These are phyloP conservation scores for Ctenochaetus hawaiiensis DNA, from an alignment of 2,797 vertebrate species.

Conservation along the genomic window DNA sequence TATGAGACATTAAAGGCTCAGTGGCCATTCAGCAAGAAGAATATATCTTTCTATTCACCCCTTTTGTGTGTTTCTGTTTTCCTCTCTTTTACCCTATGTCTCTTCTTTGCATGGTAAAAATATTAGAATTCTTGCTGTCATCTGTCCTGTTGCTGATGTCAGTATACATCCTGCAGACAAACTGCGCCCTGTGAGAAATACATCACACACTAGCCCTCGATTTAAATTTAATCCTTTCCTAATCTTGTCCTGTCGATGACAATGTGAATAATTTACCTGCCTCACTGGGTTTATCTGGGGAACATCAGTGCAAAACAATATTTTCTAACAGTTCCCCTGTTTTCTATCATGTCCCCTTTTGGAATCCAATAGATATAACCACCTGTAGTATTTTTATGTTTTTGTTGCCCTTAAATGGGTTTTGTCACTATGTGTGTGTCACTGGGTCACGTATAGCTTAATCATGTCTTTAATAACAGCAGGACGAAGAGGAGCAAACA, in stretches of 20 bases:
- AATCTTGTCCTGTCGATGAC: background rate
- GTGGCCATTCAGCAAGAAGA: slow-evolving; percentile 15
- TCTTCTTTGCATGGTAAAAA: background rate
- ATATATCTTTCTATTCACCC: background rate
- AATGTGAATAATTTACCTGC: slow-evolving; percentile 1
- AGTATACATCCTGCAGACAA: background rate
- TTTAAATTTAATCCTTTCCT: background rate
- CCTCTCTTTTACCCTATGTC: background rate
- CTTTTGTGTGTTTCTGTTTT: background rate
- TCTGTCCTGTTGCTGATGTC: background rate
- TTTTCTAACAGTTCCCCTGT: background rate
- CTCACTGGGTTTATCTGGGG: background rate
- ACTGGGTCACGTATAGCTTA: background rate
- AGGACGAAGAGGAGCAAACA: background rate
- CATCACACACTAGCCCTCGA: background rate
- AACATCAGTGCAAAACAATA: slow-evolving; percentile 4
- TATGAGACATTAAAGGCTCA: slow-evolving; percentile 12
- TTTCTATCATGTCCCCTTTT: background rate
- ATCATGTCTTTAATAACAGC: background rate
- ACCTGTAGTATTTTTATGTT: background rate
- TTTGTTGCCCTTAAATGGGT: background rate
- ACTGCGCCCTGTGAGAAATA: background rate
- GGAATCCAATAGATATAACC: background rate
- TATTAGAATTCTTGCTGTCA: background rate
- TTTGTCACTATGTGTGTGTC: background rate